Base-by-base conservation (phyloP, 2,888 invertebrate genomes). In the Cerceris rybyensis region DNA sequence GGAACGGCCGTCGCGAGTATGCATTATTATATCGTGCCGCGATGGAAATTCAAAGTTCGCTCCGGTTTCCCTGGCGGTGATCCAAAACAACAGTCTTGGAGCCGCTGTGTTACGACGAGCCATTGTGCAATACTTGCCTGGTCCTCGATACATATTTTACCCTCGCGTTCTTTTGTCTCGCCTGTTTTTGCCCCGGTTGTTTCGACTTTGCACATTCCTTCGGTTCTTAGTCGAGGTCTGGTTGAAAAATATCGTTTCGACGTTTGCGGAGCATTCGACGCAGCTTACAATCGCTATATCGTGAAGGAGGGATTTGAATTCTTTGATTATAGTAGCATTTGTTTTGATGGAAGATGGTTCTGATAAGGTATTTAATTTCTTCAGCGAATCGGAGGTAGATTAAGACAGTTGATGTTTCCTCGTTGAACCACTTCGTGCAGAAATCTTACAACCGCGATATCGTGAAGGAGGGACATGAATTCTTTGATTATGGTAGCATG, bases 81-180 rank as follows among this genome's bases (percentile, higher is more conserved):
- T 84, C 84, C 84, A 84, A 59, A 75, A 77, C 77, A 72, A 72
- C 70, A 67, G 80, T 78, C 81, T 75, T 73, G 77, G 70, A 75
- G 76, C 74, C 80, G 77, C 77, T 28, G 28, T 78, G 81, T 82
- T 84, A 78, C 83, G 85, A 80, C 82, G 83, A 77, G 83, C 83
- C 80, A 84, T 88, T 88, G 86, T 86, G 86, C 84, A 88, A 84
- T 82, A 28, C 82, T 77, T 69, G 79, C 84, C 76, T 66, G 70
- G 66, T 52, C 39, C 70, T 58, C 75, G 75, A 82, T 82, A 77
- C 77, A 81, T 83, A 83, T 71, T 83, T 83, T 67, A 28, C 65
- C 11, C 66, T 50, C 59, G 14, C 58, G 17, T 42, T 16, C 49
- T 57, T 71, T 70, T 76, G 64, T 74, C 66, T 70, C 63, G 7